Evolutionary conservation across 2,113 vertebrate species (phyloP).

Genomic region (Neopipo cinnamomea): DNA sequence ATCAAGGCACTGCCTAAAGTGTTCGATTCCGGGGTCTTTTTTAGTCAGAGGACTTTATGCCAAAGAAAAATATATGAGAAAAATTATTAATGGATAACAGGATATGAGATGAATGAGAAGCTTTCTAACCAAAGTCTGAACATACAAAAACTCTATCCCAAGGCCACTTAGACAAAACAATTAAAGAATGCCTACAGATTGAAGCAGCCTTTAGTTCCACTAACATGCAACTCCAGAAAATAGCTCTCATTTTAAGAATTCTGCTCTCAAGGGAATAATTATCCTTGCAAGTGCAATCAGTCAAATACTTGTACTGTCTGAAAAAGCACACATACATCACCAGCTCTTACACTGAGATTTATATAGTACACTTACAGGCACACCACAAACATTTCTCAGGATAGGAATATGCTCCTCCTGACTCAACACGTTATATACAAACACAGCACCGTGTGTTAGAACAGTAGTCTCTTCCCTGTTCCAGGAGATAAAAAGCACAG

Average conservation of each 20-base stretch:
- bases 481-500: neutral
- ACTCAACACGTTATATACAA: neutral
- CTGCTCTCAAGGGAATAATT: constrained; percentile 12
- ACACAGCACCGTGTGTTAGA: neutral
- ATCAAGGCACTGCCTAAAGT: neutral
- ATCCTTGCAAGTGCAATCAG: neutral
- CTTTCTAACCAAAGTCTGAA: neutral
- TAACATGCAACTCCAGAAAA: neutral
- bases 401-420: neutral
- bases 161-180: neutral
- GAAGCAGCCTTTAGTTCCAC: neutral
- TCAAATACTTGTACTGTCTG: neutral
- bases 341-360: neutral
- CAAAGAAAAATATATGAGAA: neutral
- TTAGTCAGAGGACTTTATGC: neutral
- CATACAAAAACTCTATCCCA: neutral
- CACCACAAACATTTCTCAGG: neutral
- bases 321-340: neutral
- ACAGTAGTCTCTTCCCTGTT: neutral
- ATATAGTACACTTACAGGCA: neutral
- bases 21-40: neutral
- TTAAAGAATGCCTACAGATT: neutral
- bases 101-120: neutral
- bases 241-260: neutral
- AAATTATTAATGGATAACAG: neutral